phyloP scores from a whole-genome alignment of 1,140 invertebrate species.

The Drosophila takahashii region DNA sequence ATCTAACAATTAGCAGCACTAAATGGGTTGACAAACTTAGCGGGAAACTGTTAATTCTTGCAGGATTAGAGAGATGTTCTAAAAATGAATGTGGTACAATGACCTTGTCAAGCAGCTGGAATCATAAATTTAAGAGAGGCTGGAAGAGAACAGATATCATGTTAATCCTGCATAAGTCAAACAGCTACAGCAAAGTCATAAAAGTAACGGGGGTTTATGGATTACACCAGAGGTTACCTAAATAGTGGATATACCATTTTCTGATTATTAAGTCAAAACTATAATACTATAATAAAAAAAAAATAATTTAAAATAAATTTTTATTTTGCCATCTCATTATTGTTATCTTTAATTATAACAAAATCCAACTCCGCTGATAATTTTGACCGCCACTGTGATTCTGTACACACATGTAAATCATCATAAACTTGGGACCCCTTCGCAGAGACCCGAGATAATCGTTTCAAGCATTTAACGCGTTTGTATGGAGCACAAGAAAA shows the following conservation, averaged over 20 bases:
- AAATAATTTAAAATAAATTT: not conserved
- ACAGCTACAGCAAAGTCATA: conserved; percentile 12
- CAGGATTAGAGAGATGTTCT: not conserved
- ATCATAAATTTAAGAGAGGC: not conserved
- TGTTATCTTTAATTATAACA: not conserved
- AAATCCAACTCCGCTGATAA: not conserved
- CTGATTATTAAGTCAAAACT: too few relatives aligned
- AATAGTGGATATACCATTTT: not conserved
- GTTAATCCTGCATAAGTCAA: conserved; percentile 16
- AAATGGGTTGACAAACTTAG: conserved; percentile 7
- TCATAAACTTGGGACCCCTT: conserved; percentile 13
- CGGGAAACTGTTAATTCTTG: conserved; percentile 13
- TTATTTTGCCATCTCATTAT: not conserved
- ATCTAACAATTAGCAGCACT: conserved; percentile 28
- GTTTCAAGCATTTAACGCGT: conserved; percentile 49
- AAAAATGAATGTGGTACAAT: not conserved
- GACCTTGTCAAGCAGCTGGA: not conserved
- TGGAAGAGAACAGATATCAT: not conserved
- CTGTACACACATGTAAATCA: conserved; percentile 30
- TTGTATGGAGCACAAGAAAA: conserved; percentile 21
- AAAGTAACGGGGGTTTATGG: conserved; percentile 4
- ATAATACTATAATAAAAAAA: not conserved
- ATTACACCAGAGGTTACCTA: conserved; percentile 11
- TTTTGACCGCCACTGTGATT: conserved; percentile 8
- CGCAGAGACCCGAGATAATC: conserved; percentile 30